Conservation (phyloP, 2,797 vertebrate species). For the Sebastes paucispinis region DNA sequence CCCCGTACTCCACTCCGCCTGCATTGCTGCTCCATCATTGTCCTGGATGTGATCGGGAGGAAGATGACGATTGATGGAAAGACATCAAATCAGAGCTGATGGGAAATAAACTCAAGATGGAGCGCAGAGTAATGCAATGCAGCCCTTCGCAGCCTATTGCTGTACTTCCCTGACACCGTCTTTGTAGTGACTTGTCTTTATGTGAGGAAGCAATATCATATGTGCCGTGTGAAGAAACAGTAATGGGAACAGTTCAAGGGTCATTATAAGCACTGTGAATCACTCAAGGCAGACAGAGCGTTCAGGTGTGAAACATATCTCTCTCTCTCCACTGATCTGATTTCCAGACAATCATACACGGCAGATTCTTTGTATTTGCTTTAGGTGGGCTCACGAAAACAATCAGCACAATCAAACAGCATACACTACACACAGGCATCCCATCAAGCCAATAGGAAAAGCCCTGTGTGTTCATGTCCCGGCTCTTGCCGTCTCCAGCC, state of each 20-base stretch:
- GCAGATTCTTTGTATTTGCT: conserved; percentile 80
- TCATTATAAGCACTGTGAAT: conserved; percentile 52
- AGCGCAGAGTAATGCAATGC: conserved; percentile 28
- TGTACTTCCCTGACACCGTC: conserved; percentile 30
- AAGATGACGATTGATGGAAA: conserved; percentile 36
- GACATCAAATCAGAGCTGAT: conserved; percentile 36
- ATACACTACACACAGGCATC: conserved; percentile 60
- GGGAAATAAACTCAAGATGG: conserved; percentile 26
- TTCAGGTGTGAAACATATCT: conserved; percentile 70
- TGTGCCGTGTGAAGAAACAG: conserved; percentile 39
- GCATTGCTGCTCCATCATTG: conserved; percentile 37
- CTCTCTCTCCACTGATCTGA: conserved; percentile 73
- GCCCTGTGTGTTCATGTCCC: conserved; percentile 60
- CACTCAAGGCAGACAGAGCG: conserved; percentile 39
- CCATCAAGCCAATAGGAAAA: conserved; percentile 69
- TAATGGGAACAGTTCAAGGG: conserved; percentile 67
- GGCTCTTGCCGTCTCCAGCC: conserved; percentile 60
- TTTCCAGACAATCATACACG: conserved; percentile 78
- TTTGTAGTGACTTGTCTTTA: conserved; percentile 50
- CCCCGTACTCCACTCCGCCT: conserved; percentile 17
- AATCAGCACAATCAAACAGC: conserved; percentile 84
- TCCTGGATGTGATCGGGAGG: conserved; percentile 31
- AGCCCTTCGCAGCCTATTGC: conserved; percentile 4
- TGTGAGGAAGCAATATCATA: conserved; percentile 17
- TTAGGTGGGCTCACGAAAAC: conserved; percentile 77